phyloP scores from a whole-genome alignment of 2,888 invertebrate species.

The Xestia rhomboidea region DNA sequence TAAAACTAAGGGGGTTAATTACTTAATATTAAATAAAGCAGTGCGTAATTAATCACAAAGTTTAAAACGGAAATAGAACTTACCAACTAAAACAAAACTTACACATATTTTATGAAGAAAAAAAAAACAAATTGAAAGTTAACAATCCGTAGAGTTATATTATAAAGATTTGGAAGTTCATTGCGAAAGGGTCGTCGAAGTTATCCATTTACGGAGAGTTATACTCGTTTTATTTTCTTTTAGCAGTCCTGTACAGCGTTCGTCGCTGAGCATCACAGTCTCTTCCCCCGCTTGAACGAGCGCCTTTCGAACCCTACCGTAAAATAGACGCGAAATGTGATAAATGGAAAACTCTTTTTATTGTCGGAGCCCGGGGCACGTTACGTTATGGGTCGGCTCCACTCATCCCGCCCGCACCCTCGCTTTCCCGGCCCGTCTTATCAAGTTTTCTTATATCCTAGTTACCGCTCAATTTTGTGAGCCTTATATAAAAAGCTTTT shows the following conservation, averaged over 20 bases:
- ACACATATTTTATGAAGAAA: conserved; percentile 50
- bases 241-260: conserved; percentile 83
- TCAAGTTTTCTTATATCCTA: conserved; percentile 88
- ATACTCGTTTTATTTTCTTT: conserved; percentile 88
- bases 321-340: conserved; percentile 91
- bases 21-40: neutral
- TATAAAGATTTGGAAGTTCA: conserved; percentile 81
- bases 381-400: conserved; percentile 85
- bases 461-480: conserved; percentile 88
- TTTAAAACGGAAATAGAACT: conserved; percentile 2
- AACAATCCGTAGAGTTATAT: conserved; percentile 48
- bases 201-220: conserved; percentile 88
- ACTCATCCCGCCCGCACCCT: conserved; percentile 79
- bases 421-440: conserved; percentile 83
- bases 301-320: conserved; percentile 87
- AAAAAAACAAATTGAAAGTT: conserved; percentile 70
- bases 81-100: conserved; percentile 12
- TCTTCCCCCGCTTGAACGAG: conserved; percentile 82
- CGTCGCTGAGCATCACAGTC: conserved; percentile 83
- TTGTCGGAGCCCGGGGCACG: conserved; percentile 85
- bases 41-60: neutral
- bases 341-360: conserved; percentile 90
- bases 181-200: conserved; percentile 84
- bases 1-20: neutral
- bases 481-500: conserved; percentile 83